Conservation (phyloP, 2,113 vertebrate species). For the Trematocara nigrifrons region DNA sequence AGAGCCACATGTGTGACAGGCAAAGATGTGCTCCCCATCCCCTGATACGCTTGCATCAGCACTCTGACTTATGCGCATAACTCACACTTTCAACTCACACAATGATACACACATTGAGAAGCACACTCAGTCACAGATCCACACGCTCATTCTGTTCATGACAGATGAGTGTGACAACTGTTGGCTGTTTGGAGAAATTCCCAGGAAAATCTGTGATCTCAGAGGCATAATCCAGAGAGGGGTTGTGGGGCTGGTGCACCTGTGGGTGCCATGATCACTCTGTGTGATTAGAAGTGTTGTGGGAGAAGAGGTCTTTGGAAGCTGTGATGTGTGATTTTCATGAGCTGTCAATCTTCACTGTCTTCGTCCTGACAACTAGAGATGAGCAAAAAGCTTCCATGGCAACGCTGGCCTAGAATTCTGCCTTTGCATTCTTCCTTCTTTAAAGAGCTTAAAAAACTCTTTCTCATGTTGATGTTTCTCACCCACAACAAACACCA, state of each 20-base stretch:
- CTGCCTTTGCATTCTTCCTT: background rate
- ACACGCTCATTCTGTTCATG: slow-evolving; percentile 7
- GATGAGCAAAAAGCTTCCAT: slow-evolving; percentile 21
- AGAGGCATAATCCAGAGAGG: slow-evolving; percentile 37
- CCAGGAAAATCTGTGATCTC: slow-evolving; percentile 47
- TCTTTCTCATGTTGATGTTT: background rate
- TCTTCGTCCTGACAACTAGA: slow-evolving; percentile 25
- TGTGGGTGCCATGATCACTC: slow-evolving; percentile 48
- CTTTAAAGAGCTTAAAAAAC: background rate
- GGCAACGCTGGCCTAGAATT: slow-evolving; percentile 4
- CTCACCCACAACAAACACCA: slow-evolving; percentile 13
- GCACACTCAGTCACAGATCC: background rate
- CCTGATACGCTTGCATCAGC: slow-evolving; percentile 12
- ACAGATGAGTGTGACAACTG: slow-evolving; percentile 51
- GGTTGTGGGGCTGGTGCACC: slow-evolving; percentile 36
- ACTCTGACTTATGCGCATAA: background rate
- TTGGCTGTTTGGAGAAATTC: slow-evolving; percentile 52
- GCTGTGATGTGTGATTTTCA: slow-evolving; percentile 54
- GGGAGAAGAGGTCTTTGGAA: slow-evolving; percentile 29
- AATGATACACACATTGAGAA: background rate
- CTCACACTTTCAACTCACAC: slow-evolving; percentile 24
- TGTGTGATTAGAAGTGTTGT: slow-evolving; percentile 46
- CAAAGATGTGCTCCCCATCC: background rate
- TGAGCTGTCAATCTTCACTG: slow-evolving; percentile 56
- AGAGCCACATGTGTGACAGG: slow-evolving; percentile 43